Evolutionary conservation across 92 coral and sea anemone genomes (phyloP).

Genomic region (Metridium senile): DNA sequence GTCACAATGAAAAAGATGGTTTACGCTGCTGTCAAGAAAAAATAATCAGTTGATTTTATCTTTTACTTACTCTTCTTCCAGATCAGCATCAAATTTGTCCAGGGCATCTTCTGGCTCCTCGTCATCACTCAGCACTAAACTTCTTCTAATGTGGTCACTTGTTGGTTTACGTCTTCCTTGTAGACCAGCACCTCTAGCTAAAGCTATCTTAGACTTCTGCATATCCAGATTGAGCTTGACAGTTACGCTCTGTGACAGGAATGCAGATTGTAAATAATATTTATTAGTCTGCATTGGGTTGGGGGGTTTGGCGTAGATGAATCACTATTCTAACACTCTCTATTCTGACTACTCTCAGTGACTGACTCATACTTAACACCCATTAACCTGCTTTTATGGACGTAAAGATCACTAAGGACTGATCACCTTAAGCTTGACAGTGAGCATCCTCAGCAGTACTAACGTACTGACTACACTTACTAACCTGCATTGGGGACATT

Average conservation of each 20-base stretch:
- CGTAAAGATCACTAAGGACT: too few relatives aligned
- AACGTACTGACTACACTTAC: too few relatives aligned
- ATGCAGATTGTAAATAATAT: too few relatives aligned
- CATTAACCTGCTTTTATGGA: too few relatives aligned
- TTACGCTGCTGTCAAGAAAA: neutral
- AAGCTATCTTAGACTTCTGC: slow-evolving; percentile 79
- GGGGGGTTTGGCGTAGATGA: too few relatives aligned
- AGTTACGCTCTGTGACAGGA: slow-evolving; percentile 45
- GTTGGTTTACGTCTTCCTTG: slow-evolving; percentile 93
- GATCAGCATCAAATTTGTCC: slow-evolving; percentile 52
- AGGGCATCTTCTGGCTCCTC: slow-evolving; percentile 47
- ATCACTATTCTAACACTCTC: too few relatives aligned
- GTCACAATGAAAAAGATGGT: neutral
- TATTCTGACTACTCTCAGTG: too few relatives aligned
- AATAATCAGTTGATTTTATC: neutral
- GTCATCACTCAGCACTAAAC: slow-evolving; percentile 49
- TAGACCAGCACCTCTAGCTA: slow-evolving; percentile 66
- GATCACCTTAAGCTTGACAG: too few relatives aligned
- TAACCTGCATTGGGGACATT: too few relatives aligned
- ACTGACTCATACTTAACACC: too few relatives aligned
- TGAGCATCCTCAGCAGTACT: too few relatives aligned
- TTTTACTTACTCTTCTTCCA: slow-evolving; percentile 46
- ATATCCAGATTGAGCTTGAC: slow-evolving; percentile 69
- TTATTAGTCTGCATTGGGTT: too few relatives aligned
- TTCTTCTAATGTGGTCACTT: slow-evolving; percentile 64